Conservation (phyloP, 2,888 invertebrate genomes). For the Formica aserva region DNA sequence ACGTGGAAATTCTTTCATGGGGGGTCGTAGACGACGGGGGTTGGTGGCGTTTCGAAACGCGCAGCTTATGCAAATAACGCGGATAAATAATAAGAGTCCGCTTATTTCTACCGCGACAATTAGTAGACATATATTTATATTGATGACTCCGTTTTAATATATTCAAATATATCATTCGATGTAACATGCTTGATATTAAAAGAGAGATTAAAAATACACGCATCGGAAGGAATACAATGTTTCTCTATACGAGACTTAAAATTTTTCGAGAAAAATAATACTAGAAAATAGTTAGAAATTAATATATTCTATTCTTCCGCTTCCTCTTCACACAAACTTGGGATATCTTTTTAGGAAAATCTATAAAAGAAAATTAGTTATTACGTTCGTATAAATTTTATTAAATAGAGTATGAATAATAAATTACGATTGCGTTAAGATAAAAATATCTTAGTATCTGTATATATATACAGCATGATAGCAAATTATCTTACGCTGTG, state of each 20-base stretch:
- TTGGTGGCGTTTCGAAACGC: background rate
- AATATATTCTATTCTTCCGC: background rate
- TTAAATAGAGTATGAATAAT: constrained; percentile 58
- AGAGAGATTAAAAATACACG: background rate
- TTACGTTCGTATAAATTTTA: constrained; percentile 63
- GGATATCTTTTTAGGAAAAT: constrained; percentile 34
- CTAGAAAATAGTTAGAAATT: background rate
- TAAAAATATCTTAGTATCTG: constrained; percentile 9
- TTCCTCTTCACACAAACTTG: background rate
- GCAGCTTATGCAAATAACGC: background rate
- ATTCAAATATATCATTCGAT: background rate
- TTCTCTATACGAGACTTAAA: background rate
- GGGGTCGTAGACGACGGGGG: background rate
- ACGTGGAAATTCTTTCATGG: background rate
- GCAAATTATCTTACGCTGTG: background rate
- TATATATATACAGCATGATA: background rate
- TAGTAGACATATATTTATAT: background rate
- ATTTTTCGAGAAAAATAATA: background rate
- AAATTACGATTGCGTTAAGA: constrained; percentile 25
- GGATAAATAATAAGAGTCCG: background rate
- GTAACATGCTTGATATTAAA: background rate
- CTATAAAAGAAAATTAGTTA: constrained; percentile 56
- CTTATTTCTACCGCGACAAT: background rate
- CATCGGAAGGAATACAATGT: background rate
- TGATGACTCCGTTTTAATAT: background rate